Percentiles rank a stretch among this genome's conserved stretches.
These are phyloP conservation scores for Amaurobius ferox DNA, from an alignment of 2,888 invertebrate genomes.

Conservation along the genomic window DNA sequence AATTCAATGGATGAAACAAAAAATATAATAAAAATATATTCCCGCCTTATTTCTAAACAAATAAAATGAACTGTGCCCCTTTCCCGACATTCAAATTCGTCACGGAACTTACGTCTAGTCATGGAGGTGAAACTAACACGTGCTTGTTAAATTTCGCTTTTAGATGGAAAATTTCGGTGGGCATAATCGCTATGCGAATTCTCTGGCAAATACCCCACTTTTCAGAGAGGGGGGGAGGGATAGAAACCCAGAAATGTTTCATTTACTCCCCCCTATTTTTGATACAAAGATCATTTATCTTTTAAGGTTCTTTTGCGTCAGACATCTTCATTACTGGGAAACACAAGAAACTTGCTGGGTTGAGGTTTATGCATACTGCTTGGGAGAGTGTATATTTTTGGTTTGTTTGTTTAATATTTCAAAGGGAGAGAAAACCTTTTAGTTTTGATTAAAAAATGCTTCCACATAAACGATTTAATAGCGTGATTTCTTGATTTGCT, in stretches of 20 bases:
- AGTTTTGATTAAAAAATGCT: constrained; percentile 71
- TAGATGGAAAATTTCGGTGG: constrained; percentile 31
- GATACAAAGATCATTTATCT: constrained; percentile 66
- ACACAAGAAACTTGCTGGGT: constrained; percentile 51
- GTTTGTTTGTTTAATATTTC: constrained; percentile 56
- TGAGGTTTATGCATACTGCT: constrained; percentile 25
- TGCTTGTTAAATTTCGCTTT: constrained; percentile 22
- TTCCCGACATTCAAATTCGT: constrained; percentile 41
- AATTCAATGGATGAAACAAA: constrained; percentile 29
- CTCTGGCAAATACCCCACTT: constrained; percentile 30
- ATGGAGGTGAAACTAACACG: constrained; percentile 9
- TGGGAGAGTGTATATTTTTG: constrained; percentile 15
- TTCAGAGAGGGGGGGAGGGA: not conserved
- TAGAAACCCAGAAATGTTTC: not conserved
- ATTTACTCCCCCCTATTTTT: constrained; percentile 12
- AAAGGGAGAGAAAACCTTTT: constrained; percentile 42
- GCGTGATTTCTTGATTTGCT: constrained; percentile 70
- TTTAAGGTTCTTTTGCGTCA: constrained; percentile 53
- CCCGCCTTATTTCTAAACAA: constrained; percentile 38
- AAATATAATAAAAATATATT: not conserved
- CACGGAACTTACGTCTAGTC: constrained; percentile 36
- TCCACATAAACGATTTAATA: constrained; percentile 70
- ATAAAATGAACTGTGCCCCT: constrained; percentile 32
- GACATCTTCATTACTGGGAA: constrained; percentile 69
- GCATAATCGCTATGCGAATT: constrained; percentile 54